Percentiles rank a stretch among this genome's conserved stretches.
phyloP scores from a whole-genome alignment of 2,113 vertebrate genomes.

The Baryphthengus martii region DNA sequence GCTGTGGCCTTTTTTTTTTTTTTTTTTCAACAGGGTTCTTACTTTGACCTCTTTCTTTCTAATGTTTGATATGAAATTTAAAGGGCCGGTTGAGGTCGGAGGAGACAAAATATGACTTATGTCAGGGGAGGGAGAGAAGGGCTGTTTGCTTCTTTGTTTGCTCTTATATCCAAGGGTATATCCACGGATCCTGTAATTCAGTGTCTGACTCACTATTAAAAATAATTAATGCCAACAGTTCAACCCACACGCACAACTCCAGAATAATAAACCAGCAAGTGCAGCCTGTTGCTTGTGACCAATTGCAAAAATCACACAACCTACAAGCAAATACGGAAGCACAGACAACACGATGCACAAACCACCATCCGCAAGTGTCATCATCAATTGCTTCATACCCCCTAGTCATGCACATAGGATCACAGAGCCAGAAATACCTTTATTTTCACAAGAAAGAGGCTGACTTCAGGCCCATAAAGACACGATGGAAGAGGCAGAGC shows the following conservation, averaged over 20 bases:
- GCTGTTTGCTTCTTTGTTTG: conserved; percentile 37
- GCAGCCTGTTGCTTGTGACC: neutral
- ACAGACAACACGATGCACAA: neutral
- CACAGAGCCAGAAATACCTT: neutral
- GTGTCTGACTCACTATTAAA: conserved; percentile 12
- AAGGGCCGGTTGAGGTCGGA: conserved; percentile 42
- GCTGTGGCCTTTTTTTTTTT: too few relatives aligned
- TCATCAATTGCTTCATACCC: neutral
- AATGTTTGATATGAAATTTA: conserved; percentile 59
- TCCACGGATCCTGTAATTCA: conserved; percentile 15
- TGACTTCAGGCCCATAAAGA: neutral
- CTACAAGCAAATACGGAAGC: neutral
- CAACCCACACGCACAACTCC: conserved; percentile 4
- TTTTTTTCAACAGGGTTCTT: conserved; percentile 33
- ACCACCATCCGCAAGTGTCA: neutral
- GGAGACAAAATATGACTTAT: conserved; percentile 54
- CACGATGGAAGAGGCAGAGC: neutral
- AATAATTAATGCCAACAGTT: conserved; percentile 51
- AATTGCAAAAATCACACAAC: neutral
- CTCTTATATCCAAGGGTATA: neutral
- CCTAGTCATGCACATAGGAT: neutral
- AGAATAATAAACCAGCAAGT: conserved; percentile 20
- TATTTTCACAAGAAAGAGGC: neutral
- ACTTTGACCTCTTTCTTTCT: conserved; percentile 59
- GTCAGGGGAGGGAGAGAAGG: conserved; percentile 22